Evolutionary conservation across 2,113 vertebrate species (phyloP).

Genomic region (Petroica traversi): DNA sequence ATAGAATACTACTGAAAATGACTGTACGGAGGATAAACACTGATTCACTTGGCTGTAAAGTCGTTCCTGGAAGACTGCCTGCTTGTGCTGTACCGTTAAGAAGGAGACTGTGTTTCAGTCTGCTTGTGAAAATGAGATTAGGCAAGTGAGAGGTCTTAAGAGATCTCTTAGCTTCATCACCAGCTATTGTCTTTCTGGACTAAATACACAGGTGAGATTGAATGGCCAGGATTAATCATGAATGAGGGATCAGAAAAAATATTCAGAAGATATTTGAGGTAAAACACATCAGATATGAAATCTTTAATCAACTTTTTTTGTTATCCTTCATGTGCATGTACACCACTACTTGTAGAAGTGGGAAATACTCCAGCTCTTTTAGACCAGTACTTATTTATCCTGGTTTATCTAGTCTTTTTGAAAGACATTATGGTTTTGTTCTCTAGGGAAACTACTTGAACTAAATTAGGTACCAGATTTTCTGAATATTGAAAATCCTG

Average conservation of each 20-base stretch:
- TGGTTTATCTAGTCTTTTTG: not conserved
- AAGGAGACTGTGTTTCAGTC: not conserved
- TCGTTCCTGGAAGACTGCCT: constrained; percentile 28
- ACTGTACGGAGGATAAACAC: not conserved
- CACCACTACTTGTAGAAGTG: not conserved
- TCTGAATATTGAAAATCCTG: not conserved
- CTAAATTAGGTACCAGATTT: not conserved
- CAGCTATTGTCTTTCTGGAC: not conserved
- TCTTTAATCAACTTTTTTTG: not conserved
- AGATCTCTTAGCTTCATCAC: not conserved
- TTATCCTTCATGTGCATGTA: not conserved
- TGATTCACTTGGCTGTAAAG: constrained; percentile 47
- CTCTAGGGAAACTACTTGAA: not conserved
- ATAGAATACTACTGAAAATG: constrained; percentile 53
- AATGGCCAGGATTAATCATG: not conserved
- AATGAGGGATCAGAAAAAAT: not conserved
- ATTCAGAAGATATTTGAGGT: not conserved
- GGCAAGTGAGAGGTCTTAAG: not conserved
- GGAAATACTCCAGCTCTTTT: not conserved
- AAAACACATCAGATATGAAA: not conserved
- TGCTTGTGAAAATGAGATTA: not conserved
- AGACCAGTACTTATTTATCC: not conserved
- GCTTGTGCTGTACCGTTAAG: not conserved
- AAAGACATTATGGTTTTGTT: not conserved
- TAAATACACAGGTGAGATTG: not conserved